Evolutionary conservation across 1,140 invertebrate species (phyloP), one percentile per base, ranked within the genome.

Genomic region (Trichonephila inaurata): DNA sequence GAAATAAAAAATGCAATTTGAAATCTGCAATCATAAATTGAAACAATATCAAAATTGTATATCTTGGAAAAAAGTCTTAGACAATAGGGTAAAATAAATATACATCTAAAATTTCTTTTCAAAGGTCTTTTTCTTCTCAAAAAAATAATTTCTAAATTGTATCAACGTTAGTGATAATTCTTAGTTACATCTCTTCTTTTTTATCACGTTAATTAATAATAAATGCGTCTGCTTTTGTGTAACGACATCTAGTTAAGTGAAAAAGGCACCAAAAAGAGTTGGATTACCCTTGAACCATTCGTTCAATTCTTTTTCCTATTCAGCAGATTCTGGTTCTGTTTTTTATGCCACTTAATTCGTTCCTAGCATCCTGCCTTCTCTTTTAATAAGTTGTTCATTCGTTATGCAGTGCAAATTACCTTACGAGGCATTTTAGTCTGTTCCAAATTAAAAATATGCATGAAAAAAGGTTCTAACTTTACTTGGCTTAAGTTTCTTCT

Each of bases 371-470:
- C 33, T 77, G 69, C 69, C 33, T 28, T 77, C 72, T 40, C 14
- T 40, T 77, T 77, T 77, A 77, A 77, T 77, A 77, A 77, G 72
- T 40, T 77, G 72, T 77, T 77, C 72, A 77, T 77, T 77, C 18
- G 72, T 77, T 77, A 77, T 77, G 14, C 33, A 28, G 28, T 77
- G 72, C 33, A 77, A 77, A 77, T 77, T 77, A 33, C 18, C 72
- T 77, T 77, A 77, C 72, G 33, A 40, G 28, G 33, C 33, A 33
- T 24, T 33, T 77, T 69, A 69, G 7, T 69, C 12, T 4, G 8
- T 40, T 77, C 4, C 28, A 77, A 77, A 33, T 18, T 77, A 18
- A 77, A 77, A 77, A 40, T 77, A 40, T 77, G 72, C 19, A 33
- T 40, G 72, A 77, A 77, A 77, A 77, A 77, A 77, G 10, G 12